Percentiles rank a stretch among this genome's conserved stretches.
These are phyloP conservation scores for Phyllostomus discolor DNA, from an alignment of 2,113 vertebrate species.

Conservation along the genomic window DNA sequence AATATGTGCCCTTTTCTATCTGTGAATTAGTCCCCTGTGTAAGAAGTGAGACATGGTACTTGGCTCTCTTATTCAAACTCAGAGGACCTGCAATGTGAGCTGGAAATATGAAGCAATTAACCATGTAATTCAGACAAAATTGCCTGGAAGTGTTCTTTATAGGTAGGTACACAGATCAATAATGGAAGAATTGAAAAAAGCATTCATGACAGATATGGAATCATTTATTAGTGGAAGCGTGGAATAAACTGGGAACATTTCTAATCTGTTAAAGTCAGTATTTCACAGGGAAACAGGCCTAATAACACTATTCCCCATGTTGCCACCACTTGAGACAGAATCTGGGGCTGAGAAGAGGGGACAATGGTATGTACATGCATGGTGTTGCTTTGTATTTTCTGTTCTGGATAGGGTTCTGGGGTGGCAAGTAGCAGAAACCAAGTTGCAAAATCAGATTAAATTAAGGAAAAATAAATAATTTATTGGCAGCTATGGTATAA, in stretches of 20 bases:
- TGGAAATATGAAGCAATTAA: conserved; percentile 64
- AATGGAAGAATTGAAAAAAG: conserved; percentile 45
- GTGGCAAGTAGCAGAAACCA: not conserved
- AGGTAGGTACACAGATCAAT: conserved; percentile 52
- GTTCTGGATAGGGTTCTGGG: not conserved
- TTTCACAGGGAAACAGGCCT: not conserved
- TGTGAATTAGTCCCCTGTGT: not conserved
- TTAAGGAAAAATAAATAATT: not conserved
- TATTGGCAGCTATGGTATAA: not conserved
- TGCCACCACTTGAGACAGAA: not conserved
- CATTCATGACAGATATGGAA: conserved; percentile 29
- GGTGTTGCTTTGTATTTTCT: not conserved
- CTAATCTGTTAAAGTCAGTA: conserved; percentile 38
- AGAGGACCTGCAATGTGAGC: conserved; percentile 31
- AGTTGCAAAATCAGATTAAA: not conserved
- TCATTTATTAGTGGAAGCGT: conserved; percentile 37
- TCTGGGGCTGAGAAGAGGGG: not conserved
- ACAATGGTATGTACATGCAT: not conserved
- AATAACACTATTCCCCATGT: not conserved
- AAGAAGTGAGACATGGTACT: not conserved
- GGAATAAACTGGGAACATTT: not conserved
- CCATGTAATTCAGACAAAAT: conserved; percentile 62
- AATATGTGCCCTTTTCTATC: not conserved
- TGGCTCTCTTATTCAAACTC: conserved; percentile 17
- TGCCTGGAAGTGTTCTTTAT: conserved; percentile 46